Evolutionary conservation across 2,888 invertebrate species (phyloP).

Genomic region (Ashinkailepas kermadecensis): DNA sequence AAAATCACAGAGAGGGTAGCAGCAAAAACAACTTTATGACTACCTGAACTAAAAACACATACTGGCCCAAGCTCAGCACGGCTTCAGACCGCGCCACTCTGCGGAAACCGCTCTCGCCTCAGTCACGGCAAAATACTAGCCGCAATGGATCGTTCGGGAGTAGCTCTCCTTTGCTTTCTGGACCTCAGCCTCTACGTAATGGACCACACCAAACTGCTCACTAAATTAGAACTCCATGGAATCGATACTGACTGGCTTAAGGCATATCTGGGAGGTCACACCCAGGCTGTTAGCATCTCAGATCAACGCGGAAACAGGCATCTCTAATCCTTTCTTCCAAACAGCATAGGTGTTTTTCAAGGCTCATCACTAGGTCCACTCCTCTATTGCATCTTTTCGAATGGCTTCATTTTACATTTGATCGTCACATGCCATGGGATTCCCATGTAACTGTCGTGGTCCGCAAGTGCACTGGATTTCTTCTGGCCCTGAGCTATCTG

Average conservation of each 20-base stretch:
- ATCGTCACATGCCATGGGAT: too few species aligned
- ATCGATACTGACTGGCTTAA: not conserved
- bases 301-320: not conserved
- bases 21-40: not conserved
- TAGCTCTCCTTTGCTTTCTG: not conserved
- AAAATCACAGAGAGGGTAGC: too few species aligned
- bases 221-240: not conserved
- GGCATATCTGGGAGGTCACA: not conserved
- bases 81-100: not conserved
- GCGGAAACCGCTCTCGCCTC: not conserved
- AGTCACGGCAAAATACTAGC: not conserved
- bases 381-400: too few species aligned
- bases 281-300: not conserved
- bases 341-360: not conserved
- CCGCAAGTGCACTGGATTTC: too few species aligned
- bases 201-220: not conserved
- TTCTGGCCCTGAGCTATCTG: too few species aligned
- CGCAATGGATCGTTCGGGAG: not conserved
- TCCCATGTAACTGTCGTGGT: too few species aligned
- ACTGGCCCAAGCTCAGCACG: not conserved
- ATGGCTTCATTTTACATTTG: too few species aligned
- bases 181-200: not conserved
- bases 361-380: not conserved
- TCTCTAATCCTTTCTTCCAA: not conserved
- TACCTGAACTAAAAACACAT: too few species aligned